A percentile compares a stretch with the other conserved stretches of the same genome.
phyloP scores from a whole-genome alignment of 2,797 vertebrate genomes.

The Betta splendens region DNA sequence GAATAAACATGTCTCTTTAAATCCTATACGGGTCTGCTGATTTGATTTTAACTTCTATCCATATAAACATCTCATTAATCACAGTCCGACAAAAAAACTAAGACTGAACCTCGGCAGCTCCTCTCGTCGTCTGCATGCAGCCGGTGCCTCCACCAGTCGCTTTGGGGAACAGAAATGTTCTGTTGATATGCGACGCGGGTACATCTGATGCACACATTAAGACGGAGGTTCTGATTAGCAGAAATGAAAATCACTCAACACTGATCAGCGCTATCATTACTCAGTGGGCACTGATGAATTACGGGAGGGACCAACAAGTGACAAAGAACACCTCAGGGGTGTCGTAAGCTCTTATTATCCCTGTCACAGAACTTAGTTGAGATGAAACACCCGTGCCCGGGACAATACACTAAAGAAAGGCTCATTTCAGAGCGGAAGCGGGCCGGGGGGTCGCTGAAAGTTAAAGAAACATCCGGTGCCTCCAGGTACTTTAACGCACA shows the following conservation, averaged over 20 bases:
- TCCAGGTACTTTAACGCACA: background rate
- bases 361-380: constrained; percentile 37
- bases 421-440: constrained; percentile 13
- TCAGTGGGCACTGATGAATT: constrained; percentile 48
- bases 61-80: constrained; percentile 22
- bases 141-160: background rate
- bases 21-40: constrained; percentile 1
- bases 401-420: constrained; percentile 31
- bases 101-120: constrained; percentile 2
- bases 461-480: background rate
- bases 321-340: constrained; percentile 45
- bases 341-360: constrained; percentile 52
- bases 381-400: constrained; percentile 36
- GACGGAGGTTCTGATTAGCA: constrained; percentile 44
- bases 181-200: constrained; percentile 35
- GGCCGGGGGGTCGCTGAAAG: background rate
- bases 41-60: constrained; percentile 6
- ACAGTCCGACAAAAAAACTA: constrained; percentile 2
- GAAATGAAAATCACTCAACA: constrained; percentile 55
- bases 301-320: constrained; percentile 45
- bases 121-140: constrained; percentile 19
- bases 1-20: constrained; percentile 11
- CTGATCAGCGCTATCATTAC: constrained; percentile 52
- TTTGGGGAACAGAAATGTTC: constrained; percentile 17
- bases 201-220: constrained; percentile 27